These are phyloP conservation scores for Copidosoma floridanum DNA, from an alignment of 1,140 invertebrate genomes.

Conservation along the genomic window DNA sequence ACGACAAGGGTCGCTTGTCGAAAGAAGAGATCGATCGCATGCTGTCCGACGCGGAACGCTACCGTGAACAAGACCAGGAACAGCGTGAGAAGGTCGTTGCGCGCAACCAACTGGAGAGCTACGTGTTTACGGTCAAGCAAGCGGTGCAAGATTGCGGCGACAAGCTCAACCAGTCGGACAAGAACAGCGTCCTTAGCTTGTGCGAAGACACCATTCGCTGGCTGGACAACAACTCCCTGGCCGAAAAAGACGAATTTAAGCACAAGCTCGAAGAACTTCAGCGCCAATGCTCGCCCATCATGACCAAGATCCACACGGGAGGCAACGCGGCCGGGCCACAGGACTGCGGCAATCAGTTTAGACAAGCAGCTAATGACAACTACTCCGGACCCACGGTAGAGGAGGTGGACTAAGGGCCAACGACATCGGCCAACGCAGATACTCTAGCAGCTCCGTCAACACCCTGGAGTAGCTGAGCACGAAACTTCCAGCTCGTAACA, in stretches of 20 bases:
- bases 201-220: slow-evolving; percentile 56
- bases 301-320: slow-evolving; percentile 73
- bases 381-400: slow-evolving; percentile 61
- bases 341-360: slow-evolving; percentile 29
- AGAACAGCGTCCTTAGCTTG: slow-evolving; percentile 42
- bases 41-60: slow-evolving; percentile 68
- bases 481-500: slow-evolving; percentile 11
- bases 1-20: slow-evolving; percentile 60
- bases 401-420: slow-evolving; percentile 60
- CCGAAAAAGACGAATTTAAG: slow-evolving; percentile 76
- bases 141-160: slow-evolving; percentile 47
- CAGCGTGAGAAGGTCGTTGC: slow-evolving; percentile 61
- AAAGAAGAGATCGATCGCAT: slow-evolving; percentile 63
- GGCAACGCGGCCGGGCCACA: slow-evolving; percentile 38
- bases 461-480: background rate
- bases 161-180: slow-evolving; percentile 45
- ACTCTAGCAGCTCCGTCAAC: background rate
- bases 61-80: slow-evolving; percentile 60
- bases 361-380: slow-evolving; percentile 22
- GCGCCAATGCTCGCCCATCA: slow-evolving; percentile 68
- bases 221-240: slow-evolving; percentile 67
- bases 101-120: slow-evolving; percentile 70
- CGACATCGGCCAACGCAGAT: slow-evolving; percentile 19
- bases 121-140: slow-evolving; percentile 70
- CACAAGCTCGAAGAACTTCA: slow-evolving; percentile 72